phyloP scores from a whole-genome alignment of 1,140 invertebrate species.

The Drosophila lacteicornis region DNA sequence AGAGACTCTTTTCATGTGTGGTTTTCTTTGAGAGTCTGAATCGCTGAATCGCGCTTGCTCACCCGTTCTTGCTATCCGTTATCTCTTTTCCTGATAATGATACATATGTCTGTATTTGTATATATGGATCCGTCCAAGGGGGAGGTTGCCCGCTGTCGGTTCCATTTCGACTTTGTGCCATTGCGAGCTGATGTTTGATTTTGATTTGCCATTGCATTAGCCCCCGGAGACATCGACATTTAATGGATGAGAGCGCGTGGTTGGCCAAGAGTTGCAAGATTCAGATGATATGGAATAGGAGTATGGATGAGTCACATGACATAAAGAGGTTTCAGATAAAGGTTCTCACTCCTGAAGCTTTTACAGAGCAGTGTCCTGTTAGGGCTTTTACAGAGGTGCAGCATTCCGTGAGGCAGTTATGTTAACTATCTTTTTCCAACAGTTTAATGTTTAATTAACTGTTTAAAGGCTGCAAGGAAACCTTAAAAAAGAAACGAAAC shows the following conservation, averaged over 20 bases:
- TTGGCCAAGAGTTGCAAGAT: background rate
- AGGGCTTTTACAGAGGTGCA: background rate
- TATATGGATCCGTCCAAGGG: background rate
- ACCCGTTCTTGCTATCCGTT: constrained; percentile 42
- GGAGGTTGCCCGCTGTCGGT: constrained; percentile 8
- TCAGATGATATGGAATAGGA: background rate
- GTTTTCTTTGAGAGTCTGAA: constrained; percentile 67
- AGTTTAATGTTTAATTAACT: too few species aligned
- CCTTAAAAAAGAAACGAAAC: background rate
- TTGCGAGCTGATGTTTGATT: constrained; percentile 58
- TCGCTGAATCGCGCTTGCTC: constrained; percentile 52
- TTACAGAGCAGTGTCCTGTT: background rate
- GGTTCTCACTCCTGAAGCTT: too few species aligned
- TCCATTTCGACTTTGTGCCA: constrained; percentile 64
- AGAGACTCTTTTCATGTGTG: constrained; percentile 42
- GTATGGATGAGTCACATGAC: background rate
- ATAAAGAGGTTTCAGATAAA: too few species aligned
- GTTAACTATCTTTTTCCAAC: too few species aligned
- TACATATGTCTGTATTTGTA: constrained; percentile 12
- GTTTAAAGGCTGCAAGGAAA: background rate
- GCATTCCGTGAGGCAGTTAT: background rate
- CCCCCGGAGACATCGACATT: constrained; percentile 5
- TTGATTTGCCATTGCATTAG: constrained; percentile 52
- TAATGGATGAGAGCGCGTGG: constrained; percentile 9
- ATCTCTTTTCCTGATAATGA: constrained; percentile 70